phyloP scores from a whole-genome alignment of 1,140 invertebrate genomes.

The Ceratina japonica region DNA sequence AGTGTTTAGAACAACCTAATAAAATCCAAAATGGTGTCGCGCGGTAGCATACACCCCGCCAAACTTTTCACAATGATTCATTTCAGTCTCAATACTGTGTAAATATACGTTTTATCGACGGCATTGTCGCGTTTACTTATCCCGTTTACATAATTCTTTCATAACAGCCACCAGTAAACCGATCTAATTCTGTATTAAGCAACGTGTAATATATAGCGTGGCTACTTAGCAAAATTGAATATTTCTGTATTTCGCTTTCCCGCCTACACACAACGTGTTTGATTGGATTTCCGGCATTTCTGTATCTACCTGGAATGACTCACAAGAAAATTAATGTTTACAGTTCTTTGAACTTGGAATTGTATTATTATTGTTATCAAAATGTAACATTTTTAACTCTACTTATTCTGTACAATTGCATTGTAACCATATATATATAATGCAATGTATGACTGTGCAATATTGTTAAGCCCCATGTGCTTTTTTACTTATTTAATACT shows the following conservation, averaged over 20 bases:
- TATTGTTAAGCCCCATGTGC: background rate
- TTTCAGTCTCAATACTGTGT: background rate
- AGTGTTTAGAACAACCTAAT: slow-evolving; percentile 51
- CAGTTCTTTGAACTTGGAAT: background rate
- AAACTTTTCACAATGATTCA: slow-evolving; percentile 26
- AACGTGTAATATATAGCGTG: background rate
- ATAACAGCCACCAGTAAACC: background rate
- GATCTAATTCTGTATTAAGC: background rate
- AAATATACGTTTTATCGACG: background rate
- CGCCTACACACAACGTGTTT: slow-evolving; percentile 49
- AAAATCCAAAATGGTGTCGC: slow-evolving; percentile 68
- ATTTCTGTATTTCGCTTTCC: slow-evolving; percentile 50
- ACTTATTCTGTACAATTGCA: background rate
- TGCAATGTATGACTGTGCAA: background rate
- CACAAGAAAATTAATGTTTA: background rate
- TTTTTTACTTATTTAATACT: background rate
- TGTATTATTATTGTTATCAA: background rate
- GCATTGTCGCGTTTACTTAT: background rate
- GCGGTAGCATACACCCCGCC: slow-evolving; percentile 41
- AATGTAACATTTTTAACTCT: background rate
- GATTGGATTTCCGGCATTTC: slow-evolving; percentile 34
- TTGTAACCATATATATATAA: no score
- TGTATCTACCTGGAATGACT: background rate
- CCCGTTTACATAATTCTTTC: background rate
- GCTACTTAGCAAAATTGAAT: slow-evolving; percentile 1